Evolutionary conservation across 2,888 invertebrate species (phyloP), one percentile per base, ranked within the genome.

Genomic region (Melipona beecheii): DNA sequence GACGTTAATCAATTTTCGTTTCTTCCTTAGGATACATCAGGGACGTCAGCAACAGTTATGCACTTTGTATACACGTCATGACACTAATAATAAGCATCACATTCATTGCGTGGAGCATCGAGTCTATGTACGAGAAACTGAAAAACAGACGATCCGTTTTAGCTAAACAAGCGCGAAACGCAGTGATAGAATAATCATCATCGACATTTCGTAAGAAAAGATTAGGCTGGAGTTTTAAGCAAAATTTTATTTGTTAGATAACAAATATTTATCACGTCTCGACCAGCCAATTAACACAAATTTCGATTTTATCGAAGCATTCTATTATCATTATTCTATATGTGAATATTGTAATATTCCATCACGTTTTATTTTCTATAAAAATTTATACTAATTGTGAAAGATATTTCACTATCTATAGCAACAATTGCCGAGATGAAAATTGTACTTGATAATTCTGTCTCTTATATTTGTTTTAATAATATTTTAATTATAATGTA

Each of bases 51-150:
- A 78, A 90, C 5, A 93, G 93, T 58, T 94, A 94, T 75, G 85
- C 90, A 31, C 88, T 92, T 31, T 93, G 94, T 31, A 90, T 94
- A 73, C 94, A 94, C 78, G 86, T 92, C n/a, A 93, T 94, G 81
- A 92, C 94, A 11, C 27, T 85, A 5, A 80, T 94, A 73, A 94
- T 93, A 69, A 72, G 91, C 52, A 83, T 91, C 36, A 93, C 88
- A 21, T 91, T 90, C 27, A 15, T 89, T 27, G 60, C 86, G 5
- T 92, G 92, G 92, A 79, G 90, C 56, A 52, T 91, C n/a, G 92
- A 92, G 75, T 92, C 89, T 76, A 66, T 75, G 4, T 87, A 76
- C 70, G 75, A 49, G 13, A 73, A 70, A 15, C 60, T 87, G 75
- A 83, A 70, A 50, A 85, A 73, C 64, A 85, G 84, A 52, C 82